These are phyloP conservation scores for Leucania comma DNA, from an alignment of 2,888 invertebrate genomes.

Conservation along the genomic window DNA sequence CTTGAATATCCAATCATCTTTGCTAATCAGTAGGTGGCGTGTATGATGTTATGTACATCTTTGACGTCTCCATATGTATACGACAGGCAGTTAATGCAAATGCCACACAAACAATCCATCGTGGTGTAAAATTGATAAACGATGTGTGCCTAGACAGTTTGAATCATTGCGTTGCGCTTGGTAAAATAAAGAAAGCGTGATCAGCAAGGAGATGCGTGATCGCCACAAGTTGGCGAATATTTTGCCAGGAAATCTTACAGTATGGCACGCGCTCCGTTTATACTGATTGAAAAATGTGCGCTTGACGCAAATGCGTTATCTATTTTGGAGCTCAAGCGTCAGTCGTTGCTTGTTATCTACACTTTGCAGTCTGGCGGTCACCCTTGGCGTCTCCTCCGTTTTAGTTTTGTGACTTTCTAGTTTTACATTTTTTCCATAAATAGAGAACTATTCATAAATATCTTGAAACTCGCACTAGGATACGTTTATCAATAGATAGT, in stretches of 20 bases:
- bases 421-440: slow-evolving; percentile 30
- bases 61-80: slow-evolving; percentile 46
- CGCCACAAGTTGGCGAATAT: slow-evolving; percentile 79
- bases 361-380: slow-evolving; percentile 87
- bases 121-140: slow-evolving; percentile 56
- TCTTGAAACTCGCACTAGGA: slow-evolving; percentile 61
- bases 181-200: slow-evolving; percentile 78
- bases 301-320: slow-evolving; percentile 91
- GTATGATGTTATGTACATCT: slow-evolving; percentile 27
- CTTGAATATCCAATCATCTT: slow-evolving; percentile 24
- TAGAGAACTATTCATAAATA: slow-evolving; percentile 21
- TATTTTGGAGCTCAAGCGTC: slow-evolving; percentile 90
- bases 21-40: slow-evolving; percentile 20
- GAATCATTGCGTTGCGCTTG: slow-evolving; percentile 72
- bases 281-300: slow-evolving; percentile 87
- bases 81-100: slow-evolving; percentile 45
- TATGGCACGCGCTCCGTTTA: slow-evolving; percentile 85
- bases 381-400: slow-evolving; percentile 74
- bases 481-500: slow-evolving; percentile 74
- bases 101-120: slow-evolving; percentile 51
- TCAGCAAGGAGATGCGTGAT: slow-evolving; percentile 79
- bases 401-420: slow-evolving; percentile 63
- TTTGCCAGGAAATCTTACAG: slow-evolving; percentile 86
- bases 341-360: slow-evolving; percentile 85
- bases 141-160: slow-evolving; percentile 61